Conservation (phyloP, 1,140 invertebrate genomes). For the Brachionus paranguensis region DNA sequence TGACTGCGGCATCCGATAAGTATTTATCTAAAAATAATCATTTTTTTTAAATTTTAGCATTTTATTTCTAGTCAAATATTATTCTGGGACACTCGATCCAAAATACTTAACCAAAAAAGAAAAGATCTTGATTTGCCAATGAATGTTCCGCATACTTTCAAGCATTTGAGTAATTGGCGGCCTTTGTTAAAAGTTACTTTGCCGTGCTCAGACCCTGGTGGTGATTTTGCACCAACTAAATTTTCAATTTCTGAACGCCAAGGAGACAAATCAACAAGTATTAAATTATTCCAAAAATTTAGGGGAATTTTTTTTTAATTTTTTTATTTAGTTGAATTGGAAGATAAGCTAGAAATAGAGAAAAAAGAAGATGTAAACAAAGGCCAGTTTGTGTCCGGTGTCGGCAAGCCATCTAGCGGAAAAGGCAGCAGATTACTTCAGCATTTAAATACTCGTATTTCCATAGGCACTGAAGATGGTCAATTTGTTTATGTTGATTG, state of each 20-base stretch:
- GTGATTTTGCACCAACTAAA: constrained; percentile 53
- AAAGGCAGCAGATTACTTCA: constrained; percentile 45
- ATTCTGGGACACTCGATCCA: constrained; percentile 53
- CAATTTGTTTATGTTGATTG: constrained; percentile 56
- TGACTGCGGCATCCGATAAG: constrained; percentile 53
- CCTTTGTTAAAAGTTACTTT: constrained; percentile 50
- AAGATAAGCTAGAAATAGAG: constrained; percentile 43
- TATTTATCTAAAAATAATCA: constrained; percentile 43
- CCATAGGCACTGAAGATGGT: constrained; percentile 55
- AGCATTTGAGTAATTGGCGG: constrained; percentile 55
- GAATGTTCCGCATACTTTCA: constrained; percentile 46
- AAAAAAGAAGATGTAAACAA: constrained; percentile 43
- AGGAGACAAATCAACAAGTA: constrained; percentile 46
- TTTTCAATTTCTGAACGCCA: constrained; percentile 53
- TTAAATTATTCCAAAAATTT: background rate
- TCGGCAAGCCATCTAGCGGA: constrained; percentile 9
- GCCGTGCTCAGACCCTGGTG: constrained; percentile 52
- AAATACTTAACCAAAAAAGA: constrained; percentile 46
- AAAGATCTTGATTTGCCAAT: constrained; percentile 31
- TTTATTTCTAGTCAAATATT: constrained; percentile 44
- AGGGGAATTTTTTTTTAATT: background rate
- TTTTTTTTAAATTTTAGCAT: constrained; percentile 43
- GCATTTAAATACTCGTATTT: constrained; percentile 52
- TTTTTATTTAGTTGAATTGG: constrained; percentile 40
- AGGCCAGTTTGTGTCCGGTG: constrained; percentile 43